These are phyloP conservation scores for Pycnonotus jocosus DNA, from an alignment of 2,113 vertebrate species.

Conservation along the genomic window DNA sequence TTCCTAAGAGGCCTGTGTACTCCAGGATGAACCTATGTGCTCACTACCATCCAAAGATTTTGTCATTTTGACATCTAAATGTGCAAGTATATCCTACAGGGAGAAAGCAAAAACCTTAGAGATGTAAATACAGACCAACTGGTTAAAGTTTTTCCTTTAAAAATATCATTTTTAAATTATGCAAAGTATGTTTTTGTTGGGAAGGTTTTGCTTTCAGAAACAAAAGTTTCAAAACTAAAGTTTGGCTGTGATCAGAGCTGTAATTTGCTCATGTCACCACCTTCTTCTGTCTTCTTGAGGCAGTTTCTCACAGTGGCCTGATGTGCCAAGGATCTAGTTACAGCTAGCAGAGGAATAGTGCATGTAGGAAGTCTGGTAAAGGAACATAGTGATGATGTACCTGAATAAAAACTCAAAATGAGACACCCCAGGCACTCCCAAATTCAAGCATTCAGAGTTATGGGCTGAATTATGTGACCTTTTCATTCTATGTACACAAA, in stretches of 20 bases:
- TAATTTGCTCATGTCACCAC: background rate
- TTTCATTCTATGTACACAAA: background rate
- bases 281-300: background rate
- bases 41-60: background rate
- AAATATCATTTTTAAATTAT: background rate
- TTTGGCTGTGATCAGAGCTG: background rate
- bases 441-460: background rate
- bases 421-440: background rate
- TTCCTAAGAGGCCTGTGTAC: background rate
- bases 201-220: background rate
- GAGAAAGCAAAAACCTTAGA: background rate
- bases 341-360: background rate
- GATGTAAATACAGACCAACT: background rate
- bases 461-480: background rate
- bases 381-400: background rate
- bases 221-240: background rate
- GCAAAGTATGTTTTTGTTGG: background rate
- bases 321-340: background rate
- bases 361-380: background rate
- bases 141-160: background rate
- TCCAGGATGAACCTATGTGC: background rate
- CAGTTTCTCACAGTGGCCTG: background rate
- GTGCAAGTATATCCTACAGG: background rate
- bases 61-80: background rate
- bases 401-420: background rate